Percentiles rank a stretch among this genome's conserved stretches.
These are phyloP conservation scores for Eurystomus gularis DNA, from an alignment of 2,113 vertebrate genomes.

Conservation along the genomic window DNA sequence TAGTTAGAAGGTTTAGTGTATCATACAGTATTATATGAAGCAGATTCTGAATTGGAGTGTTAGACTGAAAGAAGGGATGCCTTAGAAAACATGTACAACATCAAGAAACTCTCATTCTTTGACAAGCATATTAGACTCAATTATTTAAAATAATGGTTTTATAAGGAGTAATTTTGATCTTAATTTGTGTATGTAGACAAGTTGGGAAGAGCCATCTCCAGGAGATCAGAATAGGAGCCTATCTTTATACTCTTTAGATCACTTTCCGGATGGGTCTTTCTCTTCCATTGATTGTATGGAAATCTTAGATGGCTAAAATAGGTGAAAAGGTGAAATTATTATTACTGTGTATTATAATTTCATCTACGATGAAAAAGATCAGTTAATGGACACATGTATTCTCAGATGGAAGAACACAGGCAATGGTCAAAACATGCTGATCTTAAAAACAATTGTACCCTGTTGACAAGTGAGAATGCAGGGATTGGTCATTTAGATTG, in stretches of 20 bases:
- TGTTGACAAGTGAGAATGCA: neutral
- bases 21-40: neutral
- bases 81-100: neutral
- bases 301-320: neutral
- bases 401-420: neutral
- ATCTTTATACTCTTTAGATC: neutral
- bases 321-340: neutral
- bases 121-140: neutral
- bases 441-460: neutral
- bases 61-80: neutral
- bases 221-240: neutral
- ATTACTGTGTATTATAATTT: neutral
- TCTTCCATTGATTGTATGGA: neutral
- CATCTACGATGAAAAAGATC: neutral
- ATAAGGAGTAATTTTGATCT: neutral
- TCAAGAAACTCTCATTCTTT: neutral
- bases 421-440: neutral
- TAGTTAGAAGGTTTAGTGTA: neutral
- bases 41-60: neutral
- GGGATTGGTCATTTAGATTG: neutral
- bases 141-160: neutral
- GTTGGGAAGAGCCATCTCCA: neutral
- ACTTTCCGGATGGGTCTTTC: neutral
- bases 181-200: neutral
- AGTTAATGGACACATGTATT: neutral